phyloP scores from a whole-genome alignment of 2,113 vertebrate genomes.

The Psammodynastes pulverulentus region DNA sequence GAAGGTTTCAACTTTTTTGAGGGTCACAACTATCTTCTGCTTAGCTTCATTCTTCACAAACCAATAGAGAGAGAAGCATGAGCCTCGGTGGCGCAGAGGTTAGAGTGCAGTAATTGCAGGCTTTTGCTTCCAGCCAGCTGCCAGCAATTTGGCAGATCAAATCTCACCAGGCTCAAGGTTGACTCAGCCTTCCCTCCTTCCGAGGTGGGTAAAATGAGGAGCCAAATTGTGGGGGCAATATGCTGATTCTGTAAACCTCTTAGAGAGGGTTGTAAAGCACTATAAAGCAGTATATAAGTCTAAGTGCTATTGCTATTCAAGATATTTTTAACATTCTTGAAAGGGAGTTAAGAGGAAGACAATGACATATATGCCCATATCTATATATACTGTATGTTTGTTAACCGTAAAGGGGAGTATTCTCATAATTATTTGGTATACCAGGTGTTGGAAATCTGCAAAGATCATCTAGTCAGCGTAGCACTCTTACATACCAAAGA shows the following conservation, averaged over 20 bases:
- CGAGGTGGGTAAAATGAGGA: too few relatives aligned
- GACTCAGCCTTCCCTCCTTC: too few relatives aligned
- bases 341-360: not conserved
- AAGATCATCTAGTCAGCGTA: slow-evolving; percentile 89
- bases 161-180: too few relatives aligned
- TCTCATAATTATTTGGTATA: slow-evolving; percentile 49
- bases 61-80: not conserved
- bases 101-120: too few relatives aligned
- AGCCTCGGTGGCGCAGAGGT: too few relatives aligned
- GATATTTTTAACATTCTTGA: not conserved
- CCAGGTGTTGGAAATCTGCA: slow-evolving; percentile 90
- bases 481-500: slow-evolving; percentile 94
- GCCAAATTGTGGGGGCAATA: too few relatives aligned
- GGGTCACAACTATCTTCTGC: not conserved
- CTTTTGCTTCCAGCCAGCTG: too few relatives aligned
- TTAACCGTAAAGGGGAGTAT: not conserved
- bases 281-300: too few relatives aligned
- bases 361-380: not conserved
- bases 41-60: not conserved
- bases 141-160: too few relatives aligned
- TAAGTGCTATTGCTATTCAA: too few relatives aligned
- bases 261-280: too few relatives aligned
- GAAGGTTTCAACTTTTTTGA: not conserved
- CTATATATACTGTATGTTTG: not conserved
- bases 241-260: too few relatives aligned